Evolutionary conservation across 2,113 vertebrate species (phyloP), one percentile per base, ranked within the genome.

Genomic region (Diphyllodes magnificus): DNA sequence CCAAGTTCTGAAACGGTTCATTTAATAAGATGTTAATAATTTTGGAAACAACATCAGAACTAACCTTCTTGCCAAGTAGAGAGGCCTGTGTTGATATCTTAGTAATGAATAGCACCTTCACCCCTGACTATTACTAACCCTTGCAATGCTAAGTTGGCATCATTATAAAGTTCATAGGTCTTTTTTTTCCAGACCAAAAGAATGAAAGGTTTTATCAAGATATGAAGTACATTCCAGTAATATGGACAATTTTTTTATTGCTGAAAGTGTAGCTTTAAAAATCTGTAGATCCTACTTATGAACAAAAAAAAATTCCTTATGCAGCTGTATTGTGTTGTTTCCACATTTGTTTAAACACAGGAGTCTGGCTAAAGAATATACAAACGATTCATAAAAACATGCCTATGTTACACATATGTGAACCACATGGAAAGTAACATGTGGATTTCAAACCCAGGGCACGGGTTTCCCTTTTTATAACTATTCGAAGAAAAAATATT

Each of bases 301-400:
- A 93, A 92, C 76, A 80, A 95, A 96, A 57, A 57, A 86, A 96
- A 89, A 88, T 95, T 96, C 97, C 69, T 96, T 81, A 82, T 96
- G 82, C 96, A 97, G 97, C 95, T 97, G 95, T 72, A 86, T 93
- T 95, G 76, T 94, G 96, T 96, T 97, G 96, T 96, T 97, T 96
- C 93, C 96, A 96, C 96, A 87, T 95, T 97, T 96, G 96, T 96
- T 96, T 96, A 96, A 97, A 97, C 95, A 95, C 76, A 91, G 86
- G 79, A 96, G 92, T 90, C 97, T 97, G 93, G 93, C 90, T 95
- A 86, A 68, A 86, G 54, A 96, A 95, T 97, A 97, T 93, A 97
- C 96, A 97, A 97, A 97, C 15, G 7, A 93, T 97, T 97, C 93
- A 95, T 97, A 96, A 97, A 97, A 97, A 96, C 91, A 97, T 96